These are phyloP conservation scores for Augochlora pura DNA, from an alignment of 1,140 invertebrate species.

Conservation along the genomic window DNA sequence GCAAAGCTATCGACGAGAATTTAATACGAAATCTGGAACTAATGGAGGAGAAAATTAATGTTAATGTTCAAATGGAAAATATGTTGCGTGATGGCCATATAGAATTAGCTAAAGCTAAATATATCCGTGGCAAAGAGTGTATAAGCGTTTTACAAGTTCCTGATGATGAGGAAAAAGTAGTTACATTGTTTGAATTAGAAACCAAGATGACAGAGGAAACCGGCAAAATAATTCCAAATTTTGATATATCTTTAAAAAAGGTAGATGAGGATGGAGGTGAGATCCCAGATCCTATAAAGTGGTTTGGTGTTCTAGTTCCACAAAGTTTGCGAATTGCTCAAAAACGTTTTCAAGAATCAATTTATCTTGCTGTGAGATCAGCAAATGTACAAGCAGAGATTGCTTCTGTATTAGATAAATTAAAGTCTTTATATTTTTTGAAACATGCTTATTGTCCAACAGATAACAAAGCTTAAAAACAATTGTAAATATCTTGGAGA, in stretches of 20 bases:
- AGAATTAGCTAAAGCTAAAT: slow-evolving; percentile 86
- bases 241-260: slow-evolving; percentile 75
- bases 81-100: slow-evolving; percentile 83
- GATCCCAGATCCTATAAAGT: slow-evolving; percentile 84
- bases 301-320: slow-evolving; percentile 89
- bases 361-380: slow-evolving; percentile 83
- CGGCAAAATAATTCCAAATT: slow-evolving; percentile 61
- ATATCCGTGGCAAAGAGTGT: slow-evolving; percentile 86
- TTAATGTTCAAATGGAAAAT: slow-evolving; percentile 84
- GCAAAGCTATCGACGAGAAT: slow-evolving; percentile 83
- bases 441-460: slow-evolving; percentile 50
- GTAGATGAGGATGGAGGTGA: slow-evolving; percentile 68
- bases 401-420: slow-evolving; percentile 57
- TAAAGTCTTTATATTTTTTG: slow-evolving; percentile 51
- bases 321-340: slow-evolving; percentile 86
- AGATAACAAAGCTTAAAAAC: slow-evolving; percentile 16
- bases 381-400: slow-evolving; percentile 84
- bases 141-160: slow-evolving; percentile 85
- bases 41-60: slow-evolving; percentile 85
- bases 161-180: slow-evolving; percentile 80
- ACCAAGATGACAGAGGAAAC: slow-evolving; percentile 79
- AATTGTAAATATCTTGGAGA: neutral
- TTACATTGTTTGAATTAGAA: slow-evolving; percentile 79
- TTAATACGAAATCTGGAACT: slow-evolving; percentile 83
- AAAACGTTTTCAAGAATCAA: slow-evolving; percentile 83